phyloP scores from a whole-genome alignment of 2,888 invertebrate species.

The Rugalucina vietnamica region DNA sequence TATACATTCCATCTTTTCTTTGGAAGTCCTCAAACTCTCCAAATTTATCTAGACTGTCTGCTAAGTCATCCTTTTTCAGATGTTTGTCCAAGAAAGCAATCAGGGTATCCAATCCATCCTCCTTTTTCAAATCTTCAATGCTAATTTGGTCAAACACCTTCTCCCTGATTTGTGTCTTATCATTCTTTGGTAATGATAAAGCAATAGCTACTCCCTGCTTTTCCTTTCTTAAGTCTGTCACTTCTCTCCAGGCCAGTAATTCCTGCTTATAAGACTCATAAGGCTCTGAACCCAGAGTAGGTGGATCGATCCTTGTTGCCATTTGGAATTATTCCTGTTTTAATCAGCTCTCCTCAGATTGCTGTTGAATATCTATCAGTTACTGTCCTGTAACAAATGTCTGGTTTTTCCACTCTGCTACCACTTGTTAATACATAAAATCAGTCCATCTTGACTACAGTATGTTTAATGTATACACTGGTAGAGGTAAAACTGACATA shows the following conservation, averaged over 20 bases:
- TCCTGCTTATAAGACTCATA: slow-evolving; percentile 57
- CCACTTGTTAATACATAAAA: background rate
- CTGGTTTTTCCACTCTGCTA: background rate
- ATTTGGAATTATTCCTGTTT: slow-evolving; percentile 4
- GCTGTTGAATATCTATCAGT: background rate
- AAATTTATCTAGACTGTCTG: slow-evolving; percentile 59
- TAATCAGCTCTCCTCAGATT: background rate
- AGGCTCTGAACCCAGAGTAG: slow-evolving; percentile 27
- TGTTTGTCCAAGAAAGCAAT: slow-evolving; percentile 58
- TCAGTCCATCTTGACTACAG: slow-evolving; percentile 1
- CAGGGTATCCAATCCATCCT: slow-evolving; percentile 44
- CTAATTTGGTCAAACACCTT: slow-evolving; percentile 54
- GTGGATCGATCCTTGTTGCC: slow-evolving; percentile 46
- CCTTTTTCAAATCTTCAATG: slow-evolving; percentile 51
- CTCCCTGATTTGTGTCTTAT: slow-evolving; percentile 47
- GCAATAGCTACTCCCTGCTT: slow-evolving; percentile 60
- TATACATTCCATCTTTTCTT: slow-evolving; percentile 43
- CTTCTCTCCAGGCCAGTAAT: slow-evolving; percentile 57
- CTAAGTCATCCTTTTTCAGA: slow-evolving; percentile 59
- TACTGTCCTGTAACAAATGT: background rate
- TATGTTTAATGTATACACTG: background rate
- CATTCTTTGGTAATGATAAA: slow-evolving; percentile 52
- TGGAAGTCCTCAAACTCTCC: slow-evolving; percentile 53
- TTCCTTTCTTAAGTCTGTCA: slow-evolving; percentile 48
- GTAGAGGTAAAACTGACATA: background rate